These are phyloP conservation scores for Drosophila limbata DNA, from an alignment of 2,888 invertebrate species.

Conservation along the genomic window DNA sequence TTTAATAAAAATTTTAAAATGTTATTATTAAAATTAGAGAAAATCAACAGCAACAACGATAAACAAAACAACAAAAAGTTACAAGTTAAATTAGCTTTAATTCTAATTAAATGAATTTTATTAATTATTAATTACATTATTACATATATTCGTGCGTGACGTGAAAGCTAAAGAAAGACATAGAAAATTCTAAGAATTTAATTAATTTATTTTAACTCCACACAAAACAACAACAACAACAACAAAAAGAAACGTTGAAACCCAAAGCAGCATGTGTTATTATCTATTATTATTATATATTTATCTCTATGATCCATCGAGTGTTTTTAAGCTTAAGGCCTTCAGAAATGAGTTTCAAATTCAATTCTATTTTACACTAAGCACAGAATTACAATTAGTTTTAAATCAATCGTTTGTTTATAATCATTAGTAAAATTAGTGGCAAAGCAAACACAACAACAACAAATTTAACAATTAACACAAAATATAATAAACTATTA, in stretches of 20 bases:
- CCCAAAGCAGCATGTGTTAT: constrained; percentile 76
- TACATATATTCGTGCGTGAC: constrained; percentile 58
- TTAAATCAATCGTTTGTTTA: constrained; percentile 41
- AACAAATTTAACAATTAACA: constrained; percentile 6
- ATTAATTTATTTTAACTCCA: constrained; percentile 60
- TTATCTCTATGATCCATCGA: constrained; percentile 49
- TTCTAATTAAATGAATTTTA: constrained; percentile 54
- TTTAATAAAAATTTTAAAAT: constrained; percentile 21
- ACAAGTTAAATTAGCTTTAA: constrained; percentile 58
- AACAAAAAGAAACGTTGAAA: constrained; percentile 24
- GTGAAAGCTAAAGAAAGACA: constrained; percentile 80
- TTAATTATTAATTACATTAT: constrained; percentile 35
- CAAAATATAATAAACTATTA: constrained; percentile 37
- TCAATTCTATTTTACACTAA: constrained; percentile 67
- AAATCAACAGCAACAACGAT: constrained; percentile 2
- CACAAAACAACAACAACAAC: constrained; percentile 18
- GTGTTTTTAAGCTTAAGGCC: constrained; percentile 61
- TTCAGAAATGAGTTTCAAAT: constrained; percentile 65
- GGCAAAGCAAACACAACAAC: constrained; percentile 23
- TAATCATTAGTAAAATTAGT: constrained; percentile 26
- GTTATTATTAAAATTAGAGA: constrained; percentile 23
- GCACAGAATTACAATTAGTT: constrained; percentile 64
- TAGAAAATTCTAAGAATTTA: constrained; percentile 81
- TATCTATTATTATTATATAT: constrained; percentile 44
- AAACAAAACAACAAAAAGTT: constrained; percentile 20